Conservation (phyloP, 2,113 vertebrate genomes). For the Charadrius vociferus region DNA sequence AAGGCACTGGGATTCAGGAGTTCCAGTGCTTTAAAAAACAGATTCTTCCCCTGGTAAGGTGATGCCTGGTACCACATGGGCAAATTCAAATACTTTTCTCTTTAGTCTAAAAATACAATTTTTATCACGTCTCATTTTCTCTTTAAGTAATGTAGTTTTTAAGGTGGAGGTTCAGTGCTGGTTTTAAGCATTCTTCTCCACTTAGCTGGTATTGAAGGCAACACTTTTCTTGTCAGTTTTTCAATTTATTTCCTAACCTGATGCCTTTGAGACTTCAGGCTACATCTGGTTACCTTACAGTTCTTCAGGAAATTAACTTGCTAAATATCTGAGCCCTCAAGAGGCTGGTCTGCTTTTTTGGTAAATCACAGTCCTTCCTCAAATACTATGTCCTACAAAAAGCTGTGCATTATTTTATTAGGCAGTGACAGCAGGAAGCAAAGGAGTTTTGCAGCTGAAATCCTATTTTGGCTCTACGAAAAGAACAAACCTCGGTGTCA, state of each 20-base stretch:
- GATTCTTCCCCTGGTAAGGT: background rate
- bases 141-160: background rate
- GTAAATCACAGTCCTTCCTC: background rate
- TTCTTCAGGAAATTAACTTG: background rate
- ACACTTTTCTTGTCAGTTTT: background rate
- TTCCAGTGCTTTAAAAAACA: background rate
- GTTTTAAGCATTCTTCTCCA: background rate
- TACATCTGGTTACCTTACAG: background rate
- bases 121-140: background rate
- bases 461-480: background rate
- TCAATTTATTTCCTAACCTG: background rate
- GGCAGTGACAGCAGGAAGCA: background rate
- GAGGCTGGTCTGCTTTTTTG: background rate
- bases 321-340: background rate
- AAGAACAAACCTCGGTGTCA: background rate
- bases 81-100: background rate
- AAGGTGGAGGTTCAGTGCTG: background rate
- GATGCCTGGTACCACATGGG: background rate
- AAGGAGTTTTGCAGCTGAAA: slow-evolving; percentile 1
- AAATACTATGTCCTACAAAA: background rate
- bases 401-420: background rate
- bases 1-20: background rate
- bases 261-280: background rate
- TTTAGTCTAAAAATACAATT: background rate
- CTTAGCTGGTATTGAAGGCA: background rate